These are phyloP conservation scores for Hippopotamyrus pictus DNA, from an alignment of 2,797 vertebrate species.

Conservation along the genomic window DNA sequence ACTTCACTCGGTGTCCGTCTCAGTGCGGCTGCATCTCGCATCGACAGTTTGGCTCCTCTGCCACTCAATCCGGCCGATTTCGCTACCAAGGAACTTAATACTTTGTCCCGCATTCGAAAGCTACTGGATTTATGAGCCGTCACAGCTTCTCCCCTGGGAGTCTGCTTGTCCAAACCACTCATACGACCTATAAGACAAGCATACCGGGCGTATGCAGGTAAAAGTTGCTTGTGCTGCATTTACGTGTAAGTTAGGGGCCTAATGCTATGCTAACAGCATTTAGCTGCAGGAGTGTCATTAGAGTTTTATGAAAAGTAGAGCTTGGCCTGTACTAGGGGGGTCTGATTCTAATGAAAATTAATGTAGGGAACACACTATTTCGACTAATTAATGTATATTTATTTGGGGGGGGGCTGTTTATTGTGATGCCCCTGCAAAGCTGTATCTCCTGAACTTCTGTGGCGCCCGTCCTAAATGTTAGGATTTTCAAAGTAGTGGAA, in stretches of 20 bases:
- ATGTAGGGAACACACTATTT: neutral
- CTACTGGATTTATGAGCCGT: neutral
- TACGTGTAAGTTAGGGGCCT: neutral
- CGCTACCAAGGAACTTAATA: neutral
- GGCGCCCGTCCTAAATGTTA: neutral
- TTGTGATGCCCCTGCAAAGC: neutral
- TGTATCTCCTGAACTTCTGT: neutral
- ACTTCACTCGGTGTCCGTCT: neutral
- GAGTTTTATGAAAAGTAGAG: neutral
- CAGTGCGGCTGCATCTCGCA: neutral
- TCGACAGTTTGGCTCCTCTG: neutral
- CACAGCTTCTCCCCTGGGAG: neutral
- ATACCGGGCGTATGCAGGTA: neutral
- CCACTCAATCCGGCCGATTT: neutral
- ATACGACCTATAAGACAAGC: neutral
- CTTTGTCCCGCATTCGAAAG: neutral
- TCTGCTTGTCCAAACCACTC: neutral
- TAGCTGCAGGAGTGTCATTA: neutral
- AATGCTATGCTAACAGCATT: neutral
- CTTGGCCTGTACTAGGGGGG: neutral
- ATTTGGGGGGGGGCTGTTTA: neutral
- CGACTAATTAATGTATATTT: neutral
- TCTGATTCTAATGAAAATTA: neutral
- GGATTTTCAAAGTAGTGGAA: neutral
- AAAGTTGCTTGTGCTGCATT: neutral